Evolutionary conservation across 2,888 invertebrate genomes (phyloP), one percentile per base, ranked within the genome.

Genomic region (Mimumesa dahlbomi): DNA sequence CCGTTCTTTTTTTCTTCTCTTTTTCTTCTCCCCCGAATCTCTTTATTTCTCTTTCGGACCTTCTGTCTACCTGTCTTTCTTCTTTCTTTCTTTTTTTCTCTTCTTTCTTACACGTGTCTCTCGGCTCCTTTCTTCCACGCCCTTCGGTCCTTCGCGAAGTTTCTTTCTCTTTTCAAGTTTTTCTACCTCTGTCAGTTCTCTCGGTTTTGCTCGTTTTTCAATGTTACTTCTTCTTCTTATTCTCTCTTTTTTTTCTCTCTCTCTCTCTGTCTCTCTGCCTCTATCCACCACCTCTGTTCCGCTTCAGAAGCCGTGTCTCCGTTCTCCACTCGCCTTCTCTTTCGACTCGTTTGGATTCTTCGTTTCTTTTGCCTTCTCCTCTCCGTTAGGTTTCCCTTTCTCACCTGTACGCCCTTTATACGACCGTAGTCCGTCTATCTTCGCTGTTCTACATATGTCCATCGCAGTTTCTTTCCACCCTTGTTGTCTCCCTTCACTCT

Each of bases 51-150:
- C 9, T n/a, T 29, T 29, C 34, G 34, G n/a, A 4, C 7, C 2
- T 40, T 16, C 18, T 16, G 7, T 34, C 34, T 34, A 4, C 34
- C 34, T 4, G 4, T 34, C 34, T 34, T 34, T n/a, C 34, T n/a
- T n/a, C 22, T n/a, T 21, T 22, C 43, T 7, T 45, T 45, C 21
- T 2, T 45, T 22, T 21, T 22, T 19, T 14, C 21, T 19, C 43
- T 21, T n/a, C 4, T 11, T 13, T 2, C 19, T 21, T 11, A 9
- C 9, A 42, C 16, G 9, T n/a, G 21, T 19, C 11, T 21, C n/a
- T 25, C 29, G 45, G n/a, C 22, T 46, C 14, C 29, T 14, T 45
- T n/a, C 21, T n/a, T n/a, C n/a, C n/a, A n/a, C n/a, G n/a, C n/a
- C n/a, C n/a, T n/a, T n/a, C n/a, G n/a, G n/a, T n/a, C n/a, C 14